phyloP scores from a whole-genome alignment of 2,113 vertebrate species.

The Pterocles orientalis region DNA sequence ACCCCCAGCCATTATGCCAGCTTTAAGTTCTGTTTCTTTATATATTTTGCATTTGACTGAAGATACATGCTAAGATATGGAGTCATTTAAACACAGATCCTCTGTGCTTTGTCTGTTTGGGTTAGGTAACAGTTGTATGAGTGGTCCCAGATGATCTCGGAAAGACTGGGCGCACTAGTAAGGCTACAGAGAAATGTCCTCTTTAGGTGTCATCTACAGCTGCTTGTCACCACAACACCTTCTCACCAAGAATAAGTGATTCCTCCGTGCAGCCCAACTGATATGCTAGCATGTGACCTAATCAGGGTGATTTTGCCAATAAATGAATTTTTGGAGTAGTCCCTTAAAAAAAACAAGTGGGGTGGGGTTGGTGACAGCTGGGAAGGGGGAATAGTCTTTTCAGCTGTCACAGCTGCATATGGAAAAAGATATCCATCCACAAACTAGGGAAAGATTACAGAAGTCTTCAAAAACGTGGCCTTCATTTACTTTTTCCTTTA shows the following conservation, averaged over 20 bases:
- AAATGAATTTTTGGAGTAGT: not conserved
- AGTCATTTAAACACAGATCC: not conserved
- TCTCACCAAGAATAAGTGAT: not conserved
- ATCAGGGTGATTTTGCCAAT: not conserved
- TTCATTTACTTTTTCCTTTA: not conserved
- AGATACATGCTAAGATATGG: not conserved
- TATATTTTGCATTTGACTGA: not conserved
- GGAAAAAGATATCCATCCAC: not conserved
- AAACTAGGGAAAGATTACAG: not conserved
- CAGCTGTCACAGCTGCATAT: not conserved
- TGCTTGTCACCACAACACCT: not conserved
- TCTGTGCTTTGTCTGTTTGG: not conserved
- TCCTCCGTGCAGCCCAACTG: not conserved
- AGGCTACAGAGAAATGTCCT: not conserved
- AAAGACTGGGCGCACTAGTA: not conserved
- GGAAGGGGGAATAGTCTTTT: not conserved
- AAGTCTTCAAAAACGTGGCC: not conserved
- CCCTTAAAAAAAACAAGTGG: not conserved
- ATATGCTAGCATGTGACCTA: not conserved
- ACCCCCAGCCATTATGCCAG: not conserved
- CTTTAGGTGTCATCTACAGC: not conserved
- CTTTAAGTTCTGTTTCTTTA: not conserved
- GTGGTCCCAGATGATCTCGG: not conserved
- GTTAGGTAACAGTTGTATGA: not conserved
- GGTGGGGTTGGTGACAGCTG: conserved; percentile 6